phyloP scores from a whole-genome alignment of 30 jellyfish, hydroid and myxozoan genomes.

The Pelagia noctiluca region DNA sequence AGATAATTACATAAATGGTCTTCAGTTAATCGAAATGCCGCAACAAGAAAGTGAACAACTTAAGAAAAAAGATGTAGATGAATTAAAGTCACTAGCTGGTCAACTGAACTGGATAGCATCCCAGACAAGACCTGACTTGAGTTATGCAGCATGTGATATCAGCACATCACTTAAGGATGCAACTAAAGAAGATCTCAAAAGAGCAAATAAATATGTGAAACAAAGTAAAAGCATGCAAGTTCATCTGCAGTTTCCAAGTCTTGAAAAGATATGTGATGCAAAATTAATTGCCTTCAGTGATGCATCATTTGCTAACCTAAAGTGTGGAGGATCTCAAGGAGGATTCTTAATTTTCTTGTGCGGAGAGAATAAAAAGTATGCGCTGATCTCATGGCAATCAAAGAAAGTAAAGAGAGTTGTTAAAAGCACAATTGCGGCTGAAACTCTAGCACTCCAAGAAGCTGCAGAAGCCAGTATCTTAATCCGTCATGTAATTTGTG shows the following conservation, averaged over 20 bases:
- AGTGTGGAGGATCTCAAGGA: not conserved
- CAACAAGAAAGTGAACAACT: no score
- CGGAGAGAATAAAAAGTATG: not conserved
- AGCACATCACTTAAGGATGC: no score
- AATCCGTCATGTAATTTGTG: constrained; percentile 9
- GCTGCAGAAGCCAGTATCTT: not conserved
- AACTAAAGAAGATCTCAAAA: no score
- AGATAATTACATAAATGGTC: no score
- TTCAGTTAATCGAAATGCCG: no score
- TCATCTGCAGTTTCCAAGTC: constrained; percentile 15
- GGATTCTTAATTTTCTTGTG: not conserved
- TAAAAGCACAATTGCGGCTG: not conserved
- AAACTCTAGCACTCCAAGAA: not conserved
- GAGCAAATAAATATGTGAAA: not conserved
- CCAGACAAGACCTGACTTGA: no score
- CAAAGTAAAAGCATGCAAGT: constrained; percentile 12
- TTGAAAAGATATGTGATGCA: constrained; percentile 1
- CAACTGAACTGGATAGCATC: no score
- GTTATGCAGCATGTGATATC: no score
- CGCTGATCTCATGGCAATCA: not conserved
- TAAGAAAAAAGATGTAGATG: no score
- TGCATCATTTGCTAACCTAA: constrained; percentile 2
- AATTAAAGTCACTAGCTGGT: no score
- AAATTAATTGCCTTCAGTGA: constrained; percentile 7
- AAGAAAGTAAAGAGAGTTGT: not conserved